Base-by-base conservation (phyloP, 2,888 invertebrate genomes). In the Phyto melanocephala region DNA sequence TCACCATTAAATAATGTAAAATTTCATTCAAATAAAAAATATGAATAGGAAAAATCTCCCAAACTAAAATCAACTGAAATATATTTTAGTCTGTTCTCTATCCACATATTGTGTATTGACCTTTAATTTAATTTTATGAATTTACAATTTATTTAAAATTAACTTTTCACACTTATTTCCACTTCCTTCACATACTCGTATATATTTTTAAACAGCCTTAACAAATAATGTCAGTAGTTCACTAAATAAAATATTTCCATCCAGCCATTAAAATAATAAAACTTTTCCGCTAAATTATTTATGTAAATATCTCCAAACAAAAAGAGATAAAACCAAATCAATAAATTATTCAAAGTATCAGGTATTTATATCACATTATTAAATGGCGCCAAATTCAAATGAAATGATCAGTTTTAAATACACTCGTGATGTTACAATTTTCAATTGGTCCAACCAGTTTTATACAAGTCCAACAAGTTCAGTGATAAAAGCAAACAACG, bases 321-420 rank as follows among this genome's bases (percentile, higher is more conserved):
- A 56, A 47, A 13, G 0, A 6, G n/a, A 15, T 52, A 42, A 52
- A 37, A 28, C 0, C 28, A 56, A 47, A 17, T 15, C n/a, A 13
- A 13, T 10, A 8, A 1, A 40, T 42, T 6, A 40, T 47, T 10
- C 35, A 7, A 8, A 40, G 33, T 35, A 24, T 11, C n/a, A 35
- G 17, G 10, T 45, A 35, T 56, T 42, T 65, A 6, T 0, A 24
- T 6, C 5, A n/a, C 3, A 15, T 37, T 2, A 71, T 71, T 79
- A 71, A 60, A 52, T 76, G 82, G 82, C 82, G 82, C 75, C 79
- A 76, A 79, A 65, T 42, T 35, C 24, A 72, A 60, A 42, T 33
- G 47, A 15, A 37, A 40, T 33, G 17, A 24, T 54, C 13, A 45
- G n/a, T 11, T 17, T 47, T 11, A 17, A 5, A 17, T 37, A 1